Evolutionary conservation across 1,140 invertebrate species (phyloP).

Genomic region (Conopomorpha cramerella): DNA sequence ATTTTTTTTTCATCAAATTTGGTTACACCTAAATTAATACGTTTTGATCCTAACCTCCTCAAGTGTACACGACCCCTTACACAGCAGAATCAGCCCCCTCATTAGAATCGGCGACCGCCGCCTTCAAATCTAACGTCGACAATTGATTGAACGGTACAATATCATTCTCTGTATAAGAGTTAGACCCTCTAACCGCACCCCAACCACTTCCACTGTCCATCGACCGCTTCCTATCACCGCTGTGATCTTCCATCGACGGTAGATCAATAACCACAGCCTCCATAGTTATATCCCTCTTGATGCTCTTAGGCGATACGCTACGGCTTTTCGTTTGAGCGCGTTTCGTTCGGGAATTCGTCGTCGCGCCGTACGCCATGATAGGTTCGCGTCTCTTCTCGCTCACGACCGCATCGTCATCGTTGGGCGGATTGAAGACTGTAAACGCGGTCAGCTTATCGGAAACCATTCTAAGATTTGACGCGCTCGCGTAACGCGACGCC

Average conservation of each 20-base stretch:
- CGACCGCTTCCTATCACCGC: conserved; percentile 19
- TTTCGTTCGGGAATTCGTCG: conserved; percentile 12
- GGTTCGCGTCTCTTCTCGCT: conserved; percentile 19
- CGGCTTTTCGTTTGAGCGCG: conserved; percentile 17
- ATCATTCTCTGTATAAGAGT: conserved; percentile 26
- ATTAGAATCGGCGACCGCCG: no score
- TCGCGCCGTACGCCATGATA: conserved; percentile 38
- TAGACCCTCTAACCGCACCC: conserved; percentile 35
- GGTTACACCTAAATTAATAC: no score
- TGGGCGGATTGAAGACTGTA: conserved; percentile 30
- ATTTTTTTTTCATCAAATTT: no score
- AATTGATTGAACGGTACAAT: conserved; percentile 35
- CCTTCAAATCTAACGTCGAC: conserved; percentile 35
- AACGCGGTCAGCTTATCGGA: conserved; percentile 48
- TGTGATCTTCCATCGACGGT: conserved; percentile 31
- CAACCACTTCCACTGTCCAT: conserved; percentile 18
- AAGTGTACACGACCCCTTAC: no score
- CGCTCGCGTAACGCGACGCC: conserved; percentile 29
- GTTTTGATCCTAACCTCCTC: no score
- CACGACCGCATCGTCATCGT: no score
- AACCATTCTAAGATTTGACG: conserved; percentile 39
- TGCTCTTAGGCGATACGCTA: conserved; percentile 34
- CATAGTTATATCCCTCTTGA: conserved; percentile 35
- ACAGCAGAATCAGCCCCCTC: no score
- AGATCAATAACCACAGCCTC: conserved; percentile 46